Evolutionary conservation across 2,888 invertebrate genomes (phyloP).

Genomic region (Ormia ochracea): DNA sequence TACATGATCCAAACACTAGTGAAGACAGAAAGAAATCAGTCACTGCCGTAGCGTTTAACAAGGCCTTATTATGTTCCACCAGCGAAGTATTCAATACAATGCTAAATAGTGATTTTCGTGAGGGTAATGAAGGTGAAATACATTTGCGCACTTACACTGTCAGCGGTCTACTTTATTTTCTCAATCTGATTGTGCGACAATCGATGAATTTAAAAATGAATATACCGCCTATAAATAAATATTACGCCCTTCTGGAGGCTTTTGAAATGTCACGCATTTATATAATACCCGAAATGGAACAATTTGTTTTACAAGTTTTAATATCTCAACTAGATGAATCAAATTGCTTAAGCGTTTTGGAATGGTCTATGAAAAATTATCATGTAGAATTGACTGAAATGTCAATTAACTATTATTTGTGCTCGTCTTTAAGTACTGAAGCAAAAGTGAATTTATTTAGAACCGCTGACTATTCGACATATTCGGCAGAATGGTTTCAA

Average conservation of each 20-base stretch:
- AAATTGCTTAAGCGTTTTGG: slow-evolving; percentile 73
- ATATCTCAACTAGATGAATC: slow-evolving; percentile 70
- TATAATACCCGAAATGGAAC: slow-evolving; percentile 74
- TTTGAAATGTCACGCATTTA: slow-evolving; percentile 76
- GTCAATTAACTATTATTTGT: slow-evolving; percentile 75
- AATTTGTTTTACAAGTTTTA: slow-evolving; percentile 69
- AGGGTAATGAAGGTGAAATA: slow-evolving; percentile 75
- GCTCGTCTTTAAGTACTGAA: slow-evolving; percentile 68
- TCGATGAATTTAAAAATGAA: slow-evolving; percentile 65
- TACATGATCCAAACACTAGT: slow-evolving; percentile 62
- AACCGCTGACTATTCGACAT: slow-evolving; percentile 73
- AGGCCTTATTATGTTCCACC: slow-evolving; percentile 72
- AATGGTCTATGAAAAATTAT: slow-evolving; percentile 76
- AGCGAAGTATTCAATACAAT: slow-evolving; percentile 77
- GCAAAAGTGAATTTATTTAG: slow-evolving; percentile 73
- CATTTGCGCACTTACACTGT: slow-evolving; percentile 73
- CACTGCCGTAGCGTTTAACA: slow-evolving; percentile 70
- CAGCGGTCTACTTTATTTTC: slow-evolving; percentile 74
- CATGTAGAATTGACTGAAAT: slow-evolving; percentile 75
- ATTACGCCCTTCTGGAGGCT: slow-evolving; percentile 73
- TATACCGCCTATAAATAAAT: slow-evolving; percentile 69
- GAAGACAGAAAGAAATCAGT: slow-evolving; percentile 57
- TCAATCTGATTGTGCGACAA: slow-evolving; percentile 72
- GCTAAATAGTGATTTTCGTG: slow-evolving; percentile 76
- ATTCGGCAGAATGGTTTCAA: slow-evolving; percentile 75